Conservation (phyloP, 2,888 invertebrate genomes). For the Zeuzera pyrina region DNA sequence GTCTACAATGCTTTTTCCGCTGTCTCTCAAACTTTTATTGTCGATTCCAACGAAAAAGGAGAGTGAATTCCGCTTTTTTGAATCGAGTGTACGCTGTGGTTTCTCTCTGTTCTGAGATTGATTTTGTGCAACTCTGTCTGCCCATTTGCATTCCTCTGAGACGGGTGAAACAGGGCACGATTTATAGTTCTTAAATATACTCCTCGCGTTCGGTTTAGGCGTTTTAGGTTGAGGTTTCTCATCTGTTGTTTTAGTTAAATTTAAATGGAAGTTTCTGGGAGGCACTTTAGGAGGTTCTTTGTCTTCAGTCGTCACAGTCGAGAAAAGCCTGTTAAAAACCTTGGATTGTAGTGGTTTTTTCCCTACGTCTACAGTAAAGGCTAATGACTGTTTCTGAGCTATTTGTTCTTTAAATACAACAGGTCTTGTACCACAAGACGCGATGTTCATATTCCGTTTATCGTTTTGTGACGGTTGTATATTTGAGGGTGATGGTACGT, state of each 20-base stretch:
- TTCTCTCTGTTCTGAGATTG: conserved; percentile 26
- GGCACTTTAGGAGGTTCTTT: conserved; percentile 38
- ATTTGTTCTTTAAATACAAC: conserved; percentile 49
- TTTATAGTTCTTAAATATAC: conserved; percentile 79
- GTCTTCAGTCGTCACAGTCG: conserved; percentile 29
- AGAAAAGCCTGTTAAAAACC: conserved; percentile 59
- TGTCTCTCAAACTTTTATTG: conserved; percentile 48
- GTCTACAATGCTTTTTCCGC: conserved; percentile 72
- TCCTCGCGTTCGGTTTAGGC: conserved; percentile 52
- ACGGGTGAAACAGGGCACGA: conserved; percentile 88
- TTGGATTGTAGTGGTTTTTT: conserved; percentile 49
- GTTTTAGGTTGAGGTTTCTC: conserved; percentile 47
- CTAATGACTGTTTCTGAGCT: conserved; percentile 33
- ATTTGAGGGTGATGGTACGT: conserved; percentile 62
- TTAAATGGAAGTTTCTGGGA: conserved; percentile 54
- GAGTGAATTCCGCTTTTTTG: conserved; percentile 73
- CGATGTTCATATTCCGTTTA: conserved; percentile 31
- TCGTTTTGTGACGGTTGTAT: conserved; percentile 24
- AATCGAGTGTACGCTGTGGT: conserved; percentile 49
- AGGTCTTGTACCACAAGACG: conserved; percentile 35
- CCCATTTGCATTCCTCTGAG: conserved; percentile 83
- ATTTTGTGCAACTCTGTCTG: conserved; percentile 52
- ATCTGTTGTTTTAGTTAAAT: conserved; percentile 34
- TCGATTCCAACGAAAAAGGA: conserved; percentile 79
- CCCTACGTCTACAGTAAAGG: conserved; percentile 50